Evolutionary conservation across 2,113 vertebrate species (phyloP), one percentile per base, ranked within the genome.

Genomic region (Lycocorax pyrrhopterus): DNA sequence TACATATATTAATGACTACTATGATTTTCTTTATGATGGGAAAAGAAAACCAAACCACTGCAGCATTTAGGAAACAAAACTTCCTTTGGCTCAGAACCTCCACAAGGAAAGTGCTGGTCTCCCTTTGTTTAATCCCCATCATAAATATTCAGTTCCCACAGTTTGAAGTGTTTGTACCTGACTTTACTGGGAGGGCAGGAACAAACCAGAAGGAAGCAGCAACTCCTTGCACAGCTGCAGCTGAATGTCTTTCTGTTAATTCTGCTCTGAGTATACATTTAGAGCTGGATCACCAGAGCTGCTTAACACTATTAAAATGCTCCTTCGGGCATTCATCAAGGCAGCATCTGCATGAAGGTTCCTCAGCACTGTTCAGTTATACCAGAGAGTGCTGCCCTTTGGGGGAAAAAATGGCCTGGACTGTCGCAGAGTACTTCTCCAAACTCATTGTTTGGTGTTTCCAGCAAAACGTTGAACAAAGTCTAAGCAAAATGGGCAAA

Each of bases 261-360:
- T 37, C n/a, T 92, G 39, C 30, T 63, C 2, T 4, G 26, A 58
- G 23, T 39, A 26, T n/a, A 35, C 29, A 29, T 63, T 41, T 47
- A 44, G 29, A 85, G 32, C 19, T 82, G 27, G 47, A 68, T 44
- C 73, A 29, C 26, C 13, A 41, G 69, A 66, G 56, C 22, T n/a
- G 23, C 23, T 29, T 79, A 29, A 58, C 9, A 10, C 10, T 39
- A 26, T 59, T 68, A 30, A 77, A 77, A 27, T 15, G 7, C 39
- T 81, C 29, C 30, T 73, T 47, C n/a, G 26, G 64, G 52, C 23
- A 21, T 10, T 49, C 41, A 63, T 19, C 12, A 62, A 26, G 32
- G 58, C n/a, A 32, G 6, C 0, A 2, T 14, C 10, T 37, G 5
- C 1, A 0, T 58, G 39, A 49, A 43, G 35, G 53, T 32, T 53